phyloP scores from a whole-genome alignment of 2,113 vertebrate species.

The Bothrops jararaca region DNA sequence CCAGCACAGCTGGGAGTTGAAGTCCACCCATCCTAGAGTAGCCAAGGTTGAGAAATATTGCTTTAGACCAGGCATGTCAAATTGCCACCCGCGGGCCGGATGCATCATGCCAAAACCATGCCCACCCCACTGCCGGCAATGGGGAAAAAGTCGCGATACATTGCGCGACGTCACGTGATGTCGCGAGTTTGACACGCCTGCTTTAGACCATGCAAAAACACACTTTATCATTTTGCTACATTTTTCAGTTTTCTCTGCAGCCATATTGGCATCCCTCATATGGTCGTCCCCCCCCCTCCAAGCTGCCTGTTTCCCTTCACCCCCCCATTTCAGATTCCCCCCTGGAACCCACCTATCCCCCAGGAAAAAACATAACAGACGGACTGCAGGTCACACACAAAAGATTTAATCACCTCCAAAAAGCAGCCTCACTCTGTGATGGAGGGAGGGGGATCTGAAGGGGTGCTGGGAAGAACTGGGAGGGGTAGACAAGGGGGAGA shows the following conservation, averaged over 20 bases:
- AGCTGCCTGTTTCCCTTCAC: fast-evolving
- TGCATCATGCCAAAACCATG: too few species aligned
- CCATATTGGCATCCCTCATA: background rate
- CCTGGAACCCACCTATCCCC: too few species aligned
- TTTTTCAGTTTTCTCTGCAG: background rate
- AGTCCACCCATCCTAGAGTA: background rate
- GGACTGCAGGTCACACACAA: conserved; percentile 21
- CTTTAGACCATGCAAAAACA: background rate
- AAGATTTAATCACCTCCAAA: conserved; percentile 40
- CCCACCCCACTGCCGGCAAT: too few species aligned
- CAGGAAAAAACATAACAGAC: background rate
- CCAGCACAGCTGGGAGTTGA: background rate
- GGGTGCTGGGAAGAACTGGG: conserved; percentile 3
- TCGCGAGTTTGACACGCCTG: background rate
- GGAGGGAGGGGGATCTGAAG: background rate
- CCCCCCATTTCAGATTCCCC: background rate
- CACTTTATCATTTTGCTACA: background rate
- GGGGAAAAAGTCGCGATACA: too few species aligned
- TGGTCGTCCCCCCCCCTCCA: background rate
- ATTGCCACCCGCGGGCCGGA: too few species aligned
- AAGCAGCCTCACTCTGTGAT: conserved; percentile 49
- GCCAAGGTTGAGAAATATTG: background rate
- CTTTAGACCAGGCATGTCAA: background rate
- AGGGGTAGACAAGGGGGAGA: background rate
- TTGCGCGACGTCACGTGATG: too few species aligned